A percentile compares a stretch with the other conserved stretches of the same genome.
These are phyloP conservation scores for Athene noctua DNA, from an alignment of 2,113 vertebrate species.

Conservation along the genomic window DNA sequence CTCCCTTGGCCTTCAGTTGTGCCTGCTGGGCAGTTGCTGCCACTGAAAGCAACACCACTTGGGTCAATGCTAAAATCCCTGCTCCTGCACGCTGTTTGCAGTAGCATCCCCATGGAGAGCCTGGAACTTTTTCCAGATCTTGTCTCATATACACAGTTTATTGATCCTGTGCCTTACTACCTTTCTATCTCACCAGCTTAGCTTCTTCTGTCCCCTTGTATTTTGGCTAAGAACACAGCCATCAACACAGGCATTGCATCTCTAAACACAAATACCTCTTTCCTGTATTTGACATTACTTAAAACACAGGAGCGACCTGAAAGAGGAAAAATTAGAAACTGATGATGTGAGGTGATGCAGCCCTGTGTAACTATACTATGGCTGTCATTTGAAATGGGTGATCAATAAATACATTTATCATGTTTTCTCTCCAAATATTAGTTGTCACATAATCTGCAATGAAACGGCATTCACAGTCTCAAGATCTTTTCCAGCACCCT, in stretches of 20 bases:
- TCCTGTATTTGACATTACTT: not conserved
- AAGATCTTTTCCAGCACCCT: not conserved
- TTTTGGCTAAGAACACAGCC: not conserved
- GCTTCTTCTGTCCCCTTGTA: not conserved
- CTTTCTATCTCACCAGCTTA: not conserved
- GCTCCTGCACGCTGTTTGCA: not conserved
- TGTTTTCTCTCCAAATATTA: constrained; percentile 18
- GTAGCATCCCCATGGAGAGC: no score
- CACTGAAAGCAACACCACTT: rapidly evolving
- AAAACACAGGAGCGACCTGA: not conserved
- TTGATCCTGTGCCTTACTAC: not conserved
- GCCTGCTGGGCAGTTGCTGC: not conserved
- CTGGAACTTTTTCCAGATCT: not conserved
- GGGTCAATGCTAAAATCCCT: not conserved
- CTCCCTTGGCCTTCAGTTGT: not conserved
- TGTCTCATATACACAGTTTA: not conserved
- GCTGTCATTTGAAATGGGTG: not conserved
- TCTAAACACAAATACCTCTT: not conserved
- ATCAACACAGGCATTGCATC: not conserved
- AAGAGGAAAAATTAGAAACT: not conserved
- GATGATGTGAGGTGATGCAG: not conserved
- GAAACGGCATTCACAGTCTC: constrained; percentile 34
- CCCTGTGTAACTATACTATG: not conserved
- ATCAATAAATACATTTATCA: constrained; percentile 13
- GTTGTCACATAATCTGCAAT: constrained; percentile 18